Evolutionary conservation across 2,888 invertebrate genomes (phyloP).

Genomic region (Eubasilissa splendida): DNA sequence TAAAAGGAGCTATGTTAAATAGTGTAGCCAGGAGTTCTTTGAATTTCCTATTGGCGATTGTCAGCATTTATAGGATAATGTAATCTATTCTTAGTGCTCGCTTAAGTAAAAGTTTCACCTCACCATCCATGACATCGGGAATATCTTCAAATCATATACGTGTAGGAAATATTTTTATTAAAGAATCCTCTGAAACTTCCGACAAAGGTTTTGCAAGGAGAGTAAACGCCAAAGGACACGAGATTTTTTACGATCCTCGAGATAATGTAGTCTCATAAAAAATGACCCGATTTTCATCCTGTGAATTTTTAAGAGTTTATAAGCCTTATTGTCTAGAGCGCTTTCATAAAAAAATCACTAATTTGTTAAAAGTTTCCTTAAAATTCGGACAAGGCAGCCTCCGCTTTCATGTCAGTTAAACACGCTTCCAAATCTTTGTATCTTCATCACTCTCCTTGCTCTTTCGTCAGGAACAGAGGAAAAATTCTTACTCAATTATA

Average conservation of each 20-base stretch:
- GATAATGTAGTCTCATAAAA: conserved; percentile 49
- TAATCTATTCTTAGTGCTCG: no score
- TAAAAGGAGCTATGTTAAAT: no score
- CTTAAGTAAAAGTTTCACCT: no score
- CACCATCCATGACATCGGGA: no score
- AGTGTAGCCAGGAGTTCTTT: no score
- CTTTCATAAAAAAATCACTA: conserved; percentile 55
- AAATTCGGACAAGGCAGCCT: conserved; percentile 21
- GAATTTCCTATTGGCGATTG: no score
- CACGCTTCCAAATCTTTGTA: conserved; percentile 8
- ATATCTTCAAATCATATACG: conserved; percentile 1
- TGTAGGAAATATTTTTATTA: conserved; percentile 36
- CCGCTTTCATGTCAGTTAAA: conserved; percentile 33
- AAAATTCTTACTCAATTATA: conserved; percentile 3
- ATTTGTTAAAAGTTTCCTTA: conserved; percentile 52
- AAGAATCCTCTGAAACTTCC: conserved; percentile 40
- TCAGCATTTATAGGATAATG: no score
- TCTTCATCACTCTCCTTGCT: not conserved
- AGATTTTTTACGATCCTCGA: conserved; percentile 50
- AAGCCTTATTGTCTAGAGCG: conserved; percentile 44
- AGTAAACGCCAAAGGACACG: conserved; percentile 49
- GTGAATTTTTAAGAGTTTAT: conserved; percentile 54
- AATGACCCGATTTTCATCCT: conserved; percentile 54
- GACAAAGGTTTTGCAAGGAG: conserved; percentile 46
- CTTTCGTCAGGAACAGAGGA: not conserved